Conservation (phyloP, 2,797 vertebrate species). For the Sciurus carolinensis region DNA sequence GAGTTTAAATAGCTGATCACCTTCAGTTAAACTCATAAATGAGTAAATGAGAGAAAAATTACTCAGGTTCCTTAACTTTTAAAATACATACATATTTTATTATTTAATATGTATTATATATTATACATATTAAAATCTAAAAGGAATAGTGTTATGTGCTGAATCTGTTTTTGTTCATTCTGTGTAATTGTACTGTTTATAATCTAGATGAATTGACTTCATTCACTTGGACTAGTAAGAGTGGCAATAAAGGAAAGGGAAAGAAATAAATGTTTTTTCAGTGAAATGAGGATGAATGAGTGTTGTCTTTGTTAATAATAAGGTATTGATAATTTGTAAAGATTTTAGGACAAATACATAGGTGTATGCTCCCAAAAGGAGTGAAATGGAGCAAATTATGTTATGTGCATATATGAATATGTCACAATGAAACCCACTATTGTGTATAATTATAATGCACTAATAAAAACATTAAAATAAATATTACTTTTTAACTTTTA, state of each 20-base stretch:
- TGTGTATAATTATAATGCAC: no score
- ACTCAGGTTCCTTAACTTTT: neutral
- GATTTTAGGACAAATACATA: conserved; percentile 9
- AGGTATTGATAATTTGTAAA: conserved; percentile 1
- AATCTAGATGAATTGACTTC: conserved; percentile 34
- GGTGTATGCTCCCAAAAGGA: neutral
- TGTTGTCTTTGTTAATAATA: neutral
- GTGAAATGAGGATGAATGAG: neutral
- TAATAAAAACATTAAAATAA: no score
- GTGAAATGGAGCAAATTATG: no score
- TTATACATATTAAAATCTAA: conserved; percentile 34
- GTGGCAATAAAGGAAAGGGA: neutral
- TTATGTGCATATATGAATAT: no score
- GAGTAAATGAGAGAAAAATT: conserved; percentile 39
- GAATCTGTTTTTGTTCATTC: neutral
- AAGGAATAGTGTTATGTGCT: conserved; percentile 41
- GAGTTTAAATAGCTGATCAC: conserved; percentile 12
- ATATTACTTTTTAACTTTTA: neutral
- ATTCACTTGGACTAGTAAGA: neutral
- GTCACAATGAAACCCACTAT: no score
- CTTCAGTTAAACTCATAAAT: neutral
- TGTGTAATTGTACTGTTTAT: conserved; percentile 22
- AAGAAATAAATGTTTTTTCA: neutral
- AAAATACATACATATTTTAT: neutral
- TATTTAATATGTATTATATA: no score